phyloP scores from a whole-genome alignment of 2,888 invertebrate genomes.

The Toxonevra muliebris region DNA sequence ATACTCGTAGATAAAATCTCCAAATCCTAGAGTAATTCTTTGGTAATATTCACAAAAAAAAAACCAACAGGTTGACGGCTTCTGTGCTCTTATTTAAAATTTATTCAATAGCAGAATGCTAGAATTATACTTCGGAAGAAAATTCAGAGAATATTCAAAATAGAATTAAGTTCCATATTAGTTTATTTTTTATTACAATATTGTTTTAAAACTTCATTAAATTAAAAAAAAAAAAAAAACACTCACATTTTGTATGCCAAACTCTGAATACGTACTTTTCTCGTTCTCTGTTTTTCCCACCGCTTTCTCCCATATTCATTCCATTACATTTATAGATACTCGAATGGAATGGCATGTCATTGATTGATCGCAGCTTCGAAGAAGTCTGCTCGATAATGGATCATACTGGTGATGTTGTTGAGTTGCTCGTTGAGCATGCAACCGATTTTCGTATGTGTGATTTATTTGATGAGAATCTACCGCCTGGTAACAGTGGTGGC shows the following conservation, averaged over 20 bases:
- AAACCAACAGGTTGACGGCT: too few species aligned
- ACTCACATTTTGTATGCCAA: too few species aligned
- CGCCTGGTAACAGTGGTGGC: conserved; percentile 64
- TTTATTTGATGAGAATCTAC: conserved; percentile 75
- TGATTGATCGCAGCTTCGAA: conserved; percentile 92
- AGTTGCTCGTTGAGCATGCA: conserved; percentile 85
- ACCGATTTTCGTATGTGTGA: conserved; percentile 78
- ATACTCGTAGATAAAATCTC: too few species aligned
- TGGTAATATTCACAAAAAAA: too few species aligned
- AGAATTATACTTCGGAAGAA: too few species aligned
- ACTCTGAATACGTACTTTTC: too few species aligned
- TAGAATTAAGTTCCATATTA: too few species aligned
- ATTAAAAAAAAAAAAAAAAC: too few species aligned
- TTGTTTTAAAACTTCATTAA: not conserved
- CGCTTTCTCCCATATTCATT: not conserved
- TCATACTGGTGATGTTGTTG: conserved; percentile 85
- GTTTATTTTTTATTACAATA: not conserved
- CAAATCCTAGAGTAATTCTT: too few species aligned
- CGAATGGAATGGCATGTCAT: conserved; percentile 89
- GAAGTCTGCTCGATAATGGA: conserved; percentile 92
- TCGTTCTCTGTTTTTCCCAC: not conserved
- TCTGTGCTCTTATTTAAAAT: too few species aligned
- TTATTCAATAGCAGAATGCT: too few species aligned
- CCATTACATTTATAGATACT: conserved; percentile 71
- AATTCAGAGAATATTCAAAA: too few species aligned